These are phyloP conservation scores for Gisinianus flammeolus DNA, from an alignment of 2,888 invertebrate genomes.

Conservation along the genomic window DNA sequence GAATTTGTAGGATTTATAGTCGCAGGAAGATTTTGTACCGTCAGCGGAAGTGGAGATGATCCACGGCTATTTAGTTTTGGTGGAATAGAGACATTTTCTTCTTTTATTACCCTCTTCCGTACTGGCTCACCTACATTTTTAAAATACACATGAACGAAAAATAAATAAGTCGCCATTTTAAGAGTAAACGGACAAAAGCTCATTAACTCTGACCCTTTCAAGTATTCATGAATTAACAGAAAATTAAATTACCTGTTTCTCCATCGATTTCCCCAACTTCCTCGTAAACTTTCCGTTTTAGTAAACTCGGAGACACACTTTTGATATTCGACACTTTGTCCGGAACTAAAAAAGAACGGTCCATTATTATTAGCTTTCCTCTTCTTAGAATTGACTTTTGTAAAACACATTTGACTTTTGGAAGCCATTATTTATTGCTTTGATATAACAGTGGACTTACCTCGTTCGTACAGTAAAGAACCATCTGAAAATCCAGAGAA, in stretches of 20 bases:
- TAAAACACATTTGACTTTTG: too few species aligned
- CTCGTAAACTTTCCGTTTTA: conserved; percentile 84
- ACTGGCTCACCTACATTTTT: conserved; percentile 64
- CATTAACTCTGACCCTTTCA: too few species aligned
- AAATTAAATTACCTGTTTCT: conserved; percentile 22
- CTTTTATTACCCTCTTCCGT: conserved; percentile 75
- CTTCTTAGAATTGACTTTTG: too few species aligned
- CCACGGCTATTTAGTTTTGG: conserved; percentile 53
- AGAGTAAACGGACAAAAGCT: too few species aligned
- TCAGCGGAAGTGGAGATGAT: conserved; percentile 60
- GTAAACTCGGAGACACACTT: conserved; percentile 67
- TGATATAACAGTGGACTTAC: too few species aligned
- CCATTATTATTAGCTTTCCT: too few species aligned
- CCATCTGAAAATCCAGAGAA: conserved; percentile 70
- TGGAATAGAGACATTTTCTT: conserved; percentile 52
- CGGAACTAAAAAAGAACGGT: conserved; percentile 81
- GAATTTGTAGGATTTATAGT: conserved; percentile 56
- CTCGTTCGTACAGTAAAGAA: conserved; percentile 83
- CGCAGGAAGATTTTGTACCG: conserved; percentile 50
- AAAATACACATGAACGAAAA: too few species aligned
- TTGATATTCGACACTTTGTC: conserved; percentile 72
- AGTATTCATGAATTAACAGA: too few species aligned
- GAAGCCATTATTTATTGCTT: too few species aligned
- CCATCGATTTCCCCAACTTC: conserved; percentile 91
- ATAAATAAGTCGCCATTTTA: too few species aligned